Percentiles rank a stretch among this genome's conserved stretches.
These are phyloP conservation scores for Laterallus jamaicensis DNA, from an alignment of 2,113 vertebrate genomes.

Conservation along the genomic window DNA sequence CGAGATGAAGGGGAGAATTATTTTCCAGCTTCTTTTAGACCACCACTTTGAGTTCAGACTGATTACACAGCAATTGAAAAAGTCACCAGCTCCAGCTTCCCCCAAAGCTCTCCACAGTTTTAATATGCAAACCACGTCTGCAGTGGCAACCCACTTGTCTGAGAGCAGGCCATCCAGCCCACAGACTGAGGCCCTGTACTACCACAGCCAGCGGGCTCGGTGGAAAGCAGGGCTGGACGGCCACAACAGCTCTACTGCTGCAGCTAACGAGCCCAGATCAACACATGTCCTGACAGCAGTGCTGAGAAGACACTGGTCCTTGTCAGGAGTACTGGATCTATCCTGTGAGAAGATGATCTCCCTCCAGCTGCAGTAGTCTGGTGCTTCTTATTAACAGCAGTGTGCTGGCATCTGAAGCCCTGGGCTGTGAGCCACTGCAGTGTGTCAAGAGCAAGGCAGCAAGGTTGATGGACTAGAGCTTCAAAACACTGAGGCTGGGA, in stretches of 20 bases:
- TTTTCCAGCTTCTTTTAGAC: background rate
- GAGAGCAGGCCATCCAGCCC: background rate
- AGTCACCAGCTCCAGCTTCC: background rate
- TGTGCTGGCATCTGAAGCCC: background rate
- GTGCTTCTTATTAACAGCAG: background rate
- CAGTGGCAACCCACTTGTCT: background rate
- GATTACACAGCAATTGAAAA: background rate
- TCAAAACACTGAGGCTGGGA: background rate
- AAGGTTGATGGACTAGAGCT: background rate
- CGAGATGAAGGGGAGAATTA: background rate
- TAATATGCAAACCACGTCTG: background rate
- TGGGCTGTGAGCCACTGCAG: background rate
- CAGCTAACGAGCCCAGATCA: background rate
- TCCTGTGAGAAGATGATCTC: background rate
- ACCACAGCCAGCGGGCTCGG: background rate
- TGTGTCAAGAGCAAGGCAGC: background rate
- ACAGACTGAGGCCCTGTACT: background rate
- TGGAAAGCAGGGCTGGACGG: background rate
- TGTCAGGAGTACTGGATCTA: background rate
- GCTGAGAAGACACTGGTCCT: background rate
- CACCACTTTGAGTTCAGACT: background rate
- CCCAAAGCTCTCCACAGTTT: background rate
- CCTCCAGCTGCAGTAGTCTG: background rate
- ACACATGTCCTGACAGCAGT: rapidly evolving
- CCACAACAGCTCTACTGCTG: background rate